A percentile compares a stretch with the other conserved stretches of the same genome.
Evolutionary conservation across 1,140 invertebrate genomes (phyloP).

Genomic region (Gryllus bimaculatus): DNA sequence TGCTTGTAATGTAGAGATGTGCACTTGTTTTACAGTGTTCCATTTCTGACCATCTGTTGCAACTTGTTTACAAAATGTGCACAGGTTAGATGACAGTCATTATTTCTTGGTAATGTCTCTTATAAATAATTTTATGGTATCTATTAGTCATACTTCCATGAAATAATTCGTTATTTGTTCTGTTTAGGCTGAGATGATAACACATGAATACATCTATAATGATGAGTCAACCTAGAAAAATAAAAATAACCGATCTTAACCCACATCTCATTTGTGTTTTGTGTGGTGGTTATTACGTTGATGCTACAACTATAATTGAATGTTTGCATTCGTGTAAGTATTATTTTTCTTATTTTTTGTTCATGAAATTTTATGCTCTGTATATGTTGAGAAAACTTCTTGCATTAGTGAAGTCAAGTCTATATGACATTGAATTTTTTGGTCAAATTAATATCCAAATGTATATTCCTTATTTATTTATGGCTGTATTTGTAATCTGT

Average conservation of each 20-base stretch:
- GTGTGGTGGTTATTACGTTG: conserved; percentile 87
- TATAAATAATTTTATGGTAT: too few relatives aligned
- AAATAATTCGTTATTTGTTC: background rate
- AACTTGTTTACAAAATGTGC: background rate
- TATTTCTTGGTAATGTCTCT: too few relatives aligned
- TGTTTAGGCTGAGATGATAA: background rate
- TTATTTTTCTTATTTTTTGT: background rate
- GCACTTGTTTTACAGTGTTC: background rate
- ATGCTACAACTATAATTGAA: conserved; percentile 90
- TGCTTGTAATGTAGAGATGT: background rate
- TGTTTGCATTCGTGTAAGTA: conserved; percentile 89
- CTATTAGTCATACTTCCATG: background rate
- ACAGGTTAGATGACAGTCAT: background rate
- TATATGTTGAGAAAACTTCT: too few relatives aligned
- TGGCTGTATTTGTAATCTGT: too few relatives aligned
- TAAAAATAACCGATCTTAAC: conserved; percentile 47
- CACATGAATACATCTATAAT: background rate
- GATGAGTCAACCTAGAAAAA: conserved; percentile 11
- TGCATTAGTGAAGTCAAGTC: too few relatives aligned
- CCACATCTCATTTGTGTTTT: conserved; percentile 69
- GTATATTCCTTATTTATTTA: too few relatives aligned
- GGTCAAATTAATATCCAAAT: too few relatives aligned
- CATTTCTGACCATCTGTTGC: background rate
- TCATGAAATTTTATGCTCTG: too few relatives aligned
- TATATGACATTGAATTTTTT: too few relatives aligned